phyloP scores from a whole-genome alignment of 2,888 invertebrate species.

The Leptinotarsa juncta region DNA sequence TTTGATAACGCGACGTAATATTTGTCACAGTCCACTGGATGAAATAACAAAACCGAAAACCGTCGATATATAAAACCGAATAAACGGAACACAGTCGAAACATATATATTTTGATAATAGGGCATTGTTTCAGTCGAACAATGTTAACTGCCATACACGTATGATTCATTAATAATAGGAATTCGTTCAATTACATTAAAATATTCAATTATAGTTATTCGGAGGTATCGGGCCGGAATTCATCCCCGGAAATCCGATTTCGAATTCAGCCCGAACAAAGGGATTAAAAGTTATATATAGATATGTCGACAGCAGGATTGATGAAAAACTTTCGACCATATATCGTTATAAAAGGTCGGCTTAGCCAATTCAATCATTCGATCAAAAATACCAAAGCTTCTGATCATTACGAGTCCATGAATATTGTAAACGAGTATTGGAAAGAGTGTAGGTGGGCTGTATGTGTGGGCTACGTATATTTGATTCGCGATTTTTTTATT shows the following conservation, averaged over 20 bases:
- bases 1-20: no score
- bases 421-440: not conserved
- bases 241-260: conserved; percentile 26
- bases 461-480: no score
- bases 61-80: conserved; percentile 6
- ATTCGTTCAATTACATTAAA: conserved; percentile 15
- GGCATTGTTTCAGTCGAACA: conserved; percentile 9
- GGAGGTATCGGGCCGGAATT: conserved; percentile 19
- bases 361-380: not conserved
- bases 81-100: conserved; percentile 14
- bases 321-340: not conserved
- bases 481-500: no score
- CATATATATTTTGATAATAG: conserved; percentile 16
- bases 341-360: conserved; percentile 5
- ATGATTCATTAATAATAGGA: conserved; percentile 17
- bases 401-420: not conserved
- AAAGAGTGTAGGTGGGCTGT: no score
- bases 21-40: not conserved
- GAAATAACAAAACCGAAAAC: not conserved
- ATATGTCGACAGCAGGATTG: conserved; percentile 10
- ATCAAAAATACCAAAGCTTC: not conserved
- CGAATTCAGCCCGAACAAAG: conserved; percentile 17
- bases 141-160: conserved; percentile 12
- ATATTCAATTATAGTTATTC: conserved; percentile 23
- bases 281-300: conserved; percentile 18